A percentile compares a stretch with the other conserved stretches of the same genome.
Conservation (phyloP, 2,888 invertebrate genomes). For the Tinea trinotella region DNA sequence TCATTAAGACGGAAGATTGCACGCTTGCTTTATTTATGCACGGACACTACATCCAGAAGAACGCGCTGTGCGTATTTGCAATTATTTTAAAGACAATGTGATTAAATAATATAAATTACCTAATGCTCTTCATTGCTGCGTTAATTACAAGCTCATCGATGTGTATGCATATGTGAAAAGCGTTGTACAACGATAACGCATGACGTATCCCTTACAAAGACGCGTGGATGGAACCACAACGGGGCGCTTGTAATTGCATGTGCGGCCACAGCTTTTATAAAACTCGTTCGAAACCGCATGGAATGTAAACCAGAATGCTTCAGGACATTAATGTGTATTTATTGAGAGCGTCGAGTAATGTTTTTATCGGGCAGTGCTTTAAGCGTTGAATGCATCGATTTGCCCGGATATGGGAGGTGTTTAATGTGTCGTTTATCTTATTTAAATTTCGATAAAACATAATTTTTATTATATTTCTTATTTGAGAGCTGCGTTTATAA, state of each 20-base stretch:
- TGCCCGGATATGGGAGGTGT: slow-evolving; percentile 40
- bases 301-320: slow-evolving; percentile 69
- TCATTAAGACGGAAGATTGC: slow-evolving; percentile 50
- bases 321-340: slow-evolving; percentile 70
- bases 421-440: slow-evolving; percentile 33
- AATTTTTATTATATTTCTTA: slow-evolving; percentile 16
- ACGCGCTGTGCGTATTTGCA: not conserved
- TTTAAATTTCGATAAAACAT: slow-evolving; percentile 24
- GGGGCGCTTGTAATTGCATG: slow-evolving; percentile 61
- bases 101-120: not conserved
- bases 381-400: slow-evolving; percentile 44
- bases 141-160: not conserved
- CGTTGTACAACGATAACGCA: not conserved
- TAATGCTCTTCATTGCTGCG: not conserved
- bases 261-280: slow-evolving; percentile 65
- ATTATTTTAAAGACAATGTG: slow-evolving; percentile 5
- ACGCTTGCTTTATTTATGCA: slow-evolving; percentile 46
- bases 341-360: slow-evolving; percentile 67
- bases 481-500: slow-evolving; percentile 7
- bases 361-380: slow-evolving; percentile 63
- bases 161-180: not conserved
- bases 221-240: slow-evolving; percentile 23
- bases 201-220: not conserved
- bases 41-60: slow-evolving; percentile 28
- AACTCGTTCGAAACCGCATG: slow-evolving; percentile 68